Evolutionary conservation across 2,888 invertebrate genomes (phyloP).

Genomic region (Ochropacha duplaris): DNA sequence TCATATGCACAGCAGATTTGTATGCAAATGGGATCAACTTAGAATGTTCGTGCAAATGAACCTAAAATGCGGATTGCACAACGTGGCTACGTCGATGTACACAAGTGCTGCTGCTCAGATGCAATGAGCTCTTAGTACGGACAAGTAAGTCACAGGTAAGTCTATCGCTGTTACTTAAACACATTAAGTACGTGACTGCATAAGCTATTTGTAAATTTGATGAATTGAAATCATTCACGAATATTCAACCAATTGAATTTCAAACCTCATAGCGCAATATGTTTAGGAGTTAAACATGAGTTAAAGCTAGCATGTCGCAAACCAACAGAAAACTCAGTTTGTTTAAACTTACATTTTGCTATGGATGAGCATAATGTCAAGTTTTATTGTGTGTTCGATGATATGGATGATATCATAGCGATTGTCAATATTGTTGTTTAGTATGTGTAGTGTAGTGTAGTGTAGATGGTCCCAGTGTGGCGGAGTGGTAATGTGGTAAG

Average conservation of each 20-base stretch:
- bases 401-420: slow-evolving; percentile 26
- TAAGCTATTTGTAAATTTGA: background rate
- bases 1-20: slow-evolving; percentile 6
- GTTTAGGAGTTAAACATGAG: background rate
- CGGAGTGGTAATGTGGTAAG: slow-evolving; percentile 54
- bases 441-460: slow-evolving; percentile 28
- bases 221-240: too few species aligned
- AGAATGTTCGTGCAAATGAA: slow-evolving; percentile 34
- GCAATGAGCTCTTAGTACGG: background rate
- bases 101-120: slow-evolving; percentile 15
- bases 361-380: slow-evolving; percentile 20
- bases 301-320: background rate
- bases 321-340: background rate
- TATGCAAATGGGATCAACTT: slow-evolving; percentile 25
- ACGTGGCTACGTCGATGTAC: slow-evolving; percentile 28
- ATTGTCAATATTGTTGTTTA: slow-evolving; percentile 26
- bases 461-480: slow-evolving; percentile 11
- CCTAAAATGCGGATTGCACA: slow-evolving; percentile 39
- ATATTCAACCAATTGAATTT: too few species aligned
- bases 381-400: slow-evolving; percentile 21
- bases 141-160: background rate
- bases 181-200: background rate
- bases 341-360: slow-evolving; percentile 1
- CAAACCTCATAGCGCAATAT: background rate
- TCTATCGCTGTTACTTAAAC: slow-evolving; percentile 24